These are phyloP conservation scores for Myotis davidii DNA, from an alignment of 2,113 vertebrate species.

Conservation along the genomic window DNA sequence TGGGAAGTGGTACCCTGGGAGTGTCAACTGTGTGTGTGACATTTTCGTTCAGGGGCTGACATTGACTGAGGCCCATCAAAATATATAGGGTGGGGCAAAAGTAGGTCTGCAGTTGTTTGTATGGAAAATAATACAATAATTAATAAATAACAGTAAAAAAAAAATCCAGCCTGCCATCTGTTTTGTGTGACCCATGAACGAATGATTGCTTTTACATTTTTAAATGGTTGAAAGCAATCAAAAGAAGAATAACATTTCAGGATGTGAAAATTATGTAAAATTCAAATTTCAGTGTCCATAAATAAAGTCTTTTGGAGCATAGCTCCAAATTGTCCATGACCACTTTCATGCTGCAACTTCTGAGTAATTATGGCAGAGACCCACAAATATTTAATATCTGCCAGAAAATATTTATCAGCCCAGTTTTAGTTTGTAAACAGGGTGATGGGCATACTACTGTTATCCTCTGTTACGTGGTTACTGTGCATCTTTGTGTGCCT, in stretches of 20 bases:
- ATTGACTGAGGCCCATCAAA: neutral
- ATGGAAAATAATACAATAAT: too few species aligned
- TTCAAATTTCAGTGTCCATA: neutral
- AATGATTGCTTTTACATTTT: neutral
- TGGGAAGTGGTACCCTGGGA: neutral
- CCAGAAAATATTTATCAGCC: neutral
- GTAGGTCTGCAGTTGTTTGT: too few species aligned
- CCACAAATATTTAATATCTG: neutral
- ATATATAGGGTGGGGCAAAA: too few species aligned
- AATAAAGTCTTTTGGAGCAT: neutral
- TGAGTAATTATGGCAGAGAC: neutral
- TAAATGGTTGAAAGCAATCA: neutral
- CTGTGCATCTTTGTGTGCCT: neutral
- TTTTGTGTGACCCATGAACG: neutral
- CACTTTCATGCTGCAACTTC: neutral
- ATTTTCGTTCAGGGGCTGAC: neutral
- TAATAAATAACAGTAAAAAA: too few species aligned
- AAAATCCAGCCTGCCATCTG: neutral
- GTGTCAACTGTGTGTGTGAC: neutral
- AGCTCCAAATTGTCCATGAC: neutral
- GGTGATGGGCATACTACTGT: neutral
- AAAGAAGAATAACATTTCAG: neutral
- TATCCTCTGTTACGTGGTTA: neutral
- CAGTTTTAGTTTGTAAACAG: neutral
- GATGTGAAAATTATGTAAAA: neutral